These are phyloP conservation scores for Cryptocheilus praepositus DNA, from an alignment of 2,888 invertebrate species.

Conservation along the genomic window DNA sequence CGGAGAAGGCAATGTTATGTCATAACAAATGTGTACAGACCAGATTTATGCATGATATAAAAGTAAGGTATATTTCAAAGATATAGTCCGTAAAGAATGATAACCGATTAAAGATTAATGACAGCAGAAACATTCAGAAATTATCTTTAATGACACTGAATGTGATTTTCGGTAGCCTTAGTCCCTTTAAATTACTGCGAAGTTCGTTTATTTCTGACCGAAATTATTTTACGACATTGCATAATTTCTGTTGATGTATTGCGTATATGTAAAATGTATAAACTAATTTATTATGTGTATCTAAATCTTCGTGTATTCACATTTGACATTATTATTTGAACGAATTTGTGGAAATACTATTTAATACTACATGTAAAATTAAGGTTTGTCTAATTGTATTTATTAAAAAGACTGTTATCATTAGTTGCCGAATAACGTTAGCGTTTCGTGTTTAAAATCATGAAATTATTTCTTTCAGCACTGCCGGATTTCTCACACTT, in stretches of 20 bases:
- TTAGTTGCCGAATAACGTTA: too few species aligned
- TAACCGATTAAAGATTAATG: not conserved
- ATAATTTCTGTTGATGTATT: not conserved
- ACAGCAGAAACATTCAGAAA: not conserved
- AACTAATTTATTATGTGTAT: slow-evolving; percentile 34
- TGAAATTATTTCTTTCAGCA: too few species aligned
- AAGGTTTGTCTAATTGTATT: too few species aligned
- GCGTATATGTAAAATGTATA: slow-evolving; percentile 32
- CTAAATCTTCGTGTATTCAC: slow-evolving; percentile 31
- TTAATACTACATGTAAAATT: too few species aligned
- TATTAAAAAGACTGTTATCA: too few species aligned
- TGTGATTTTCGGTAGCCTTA: not conserved
- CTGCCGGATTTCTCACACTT: too few species aligned
- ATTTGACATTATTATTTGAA: not conserved
- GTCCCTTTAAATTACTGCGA: not conserved
- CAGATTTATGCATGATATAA: slow-evolving; percentile 22
- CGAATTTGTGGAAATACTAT: not conserved
- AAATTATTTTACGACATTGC: not conserved
- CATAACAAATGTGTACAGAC: slow-evolving; percentile 10
- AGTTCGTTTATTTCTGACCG: not conserved
- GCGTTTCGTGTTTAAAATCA: too few species aligned
- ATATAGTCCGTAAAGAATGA: not conserved
- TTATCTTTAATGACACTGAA: not conserved
- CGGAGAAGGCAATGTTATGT: slow-evolving; percentile 6
- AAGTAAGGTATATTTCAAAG: slow-evolving; percentile 17